phyloP scores from a whole-genome alignment of 2,888 invertebrate genomes.

The Monopis laevigella region DNA sequence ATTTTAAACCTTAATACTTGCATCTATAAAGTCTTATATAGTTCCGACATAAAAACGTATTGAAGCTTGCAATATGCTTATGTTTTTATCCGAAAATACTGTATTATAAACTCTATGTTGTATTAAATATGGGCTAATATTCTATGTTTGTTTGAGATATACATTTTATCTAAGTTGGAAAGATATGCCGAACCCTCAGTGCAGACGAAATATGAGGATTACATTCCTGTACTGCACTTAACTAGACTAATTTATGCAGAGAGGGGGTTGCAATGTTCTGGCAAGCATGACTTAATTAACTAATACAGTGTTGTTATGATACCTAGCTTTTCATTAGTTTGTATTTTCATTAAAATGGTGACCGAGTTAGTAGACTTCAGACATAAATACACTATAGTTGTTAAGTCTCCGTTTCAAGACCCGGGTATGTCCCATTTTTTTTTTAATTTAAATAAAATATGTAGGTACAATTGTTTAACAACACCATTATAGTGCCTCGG shows the following conservation, averaged over 20 bases:
- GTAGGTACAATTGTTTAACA: too few relatives aligned
- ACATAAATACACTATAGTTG: too few relatives aligned
- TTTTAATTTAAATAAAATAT: too few relatives aligned
- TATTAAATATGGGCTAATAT: neutral
- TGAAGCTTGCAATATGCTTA: neutral
- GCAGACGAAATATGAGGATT: slow-evolving; percentile 66
- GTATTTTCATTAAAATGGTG: neutral
- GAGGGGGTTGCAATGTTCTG: slow-evolving; percentile 18
- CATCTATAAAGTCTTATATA: neutral
- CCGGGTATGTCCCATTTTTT: too few relatives aligned
- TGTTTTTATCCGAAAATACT: neutral
- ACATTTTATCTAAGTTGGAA: slow-evolving; percentile 30
- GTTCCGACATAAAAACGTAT: neutral
- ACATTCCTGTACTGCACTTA: slow-evolving; percentile 65
- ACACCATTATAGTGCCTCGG: too few relatives aligned
- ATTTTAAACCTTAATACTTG: neutral
- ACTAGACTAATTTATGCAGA: slow-evolving; percentile 62
- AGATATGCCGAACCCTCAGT: slow-evolving; percentile 53
- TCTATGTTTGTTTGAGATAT: neutral
- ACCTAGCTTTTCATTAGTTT: slow-evolving; percentile 4
- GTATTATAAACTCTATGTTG: neutral
- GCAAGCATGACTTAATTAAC: slow-evolving; percentile 3
- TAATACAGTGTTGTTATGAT: slow-evolving; percentile 3
- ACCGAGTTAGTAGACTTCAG: too few relatives aligned
- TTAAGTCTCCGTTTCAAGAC: too few relatives aligned